Evolutionary conservation across 1,140 invertebrate genomes (phyloP).

Genomic region (Nebria ingens): DNA sequence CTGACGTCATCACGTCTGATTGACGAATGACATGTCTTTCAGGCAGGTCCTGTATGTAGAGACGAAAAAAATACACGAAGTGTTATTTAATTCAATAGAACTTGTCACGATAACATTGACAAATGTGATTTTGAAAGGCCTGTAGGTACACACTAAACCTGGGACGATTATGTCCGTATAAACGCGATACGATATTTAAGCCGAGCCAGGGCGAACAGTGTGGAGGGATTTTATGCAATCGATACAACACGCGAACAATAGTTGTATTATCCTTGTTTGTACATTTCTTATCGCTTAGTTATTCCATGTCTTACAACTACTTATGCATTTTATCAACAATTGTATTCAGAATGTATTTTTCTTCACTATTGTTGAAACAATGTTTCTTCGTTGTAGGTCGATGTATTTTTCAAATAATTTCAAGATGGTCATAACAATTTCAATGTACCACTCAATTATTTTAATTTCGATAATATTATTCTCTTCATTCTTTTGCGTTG

Average conservation of each 20-base stretch:
- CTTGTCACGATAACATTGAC: constrained; percentile 21
- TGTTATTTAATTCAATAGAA: constrained; percentile 22
- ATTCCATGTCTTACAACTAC: no score
- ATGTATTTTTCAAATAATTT: no score
- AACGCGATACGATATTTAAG: constrained; percentile 9
- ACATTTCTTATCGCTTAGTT: constrained; percentile 4
- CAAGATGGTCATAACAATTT: no score
- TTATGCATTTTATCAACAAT: no score
- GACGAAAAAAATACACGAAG: constrained; percentile 19
- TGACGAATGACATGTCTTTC: constrained; percentile 23
- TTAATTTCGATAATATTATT: no score
- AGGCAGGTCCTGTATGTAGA: constrained; percentile 15
- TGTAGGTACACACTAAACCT: background rate
- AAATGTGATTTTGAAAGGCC: constrained; percentile 20
- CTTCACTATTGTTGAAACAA: no score
- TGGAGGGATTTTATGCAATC: background rate
- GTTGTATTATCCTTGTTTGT: background rate
- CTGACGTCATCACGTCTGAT: constrained; percentile 16
- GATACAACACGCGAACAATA: background rate
- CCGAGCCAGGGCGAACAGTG: background rate
- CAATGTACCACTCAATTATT: no score
- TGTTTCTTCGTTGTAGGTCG: no score
- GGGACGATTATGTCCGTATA: background rate
- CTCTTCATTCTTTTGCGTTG: no score
- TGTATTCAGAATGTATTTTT: no score